A percentile compares a stretch with the other conserved stretches of the same genome.
These are phyloP conservation scores for Limnephilus lunatus DNA, from an alignment of 2,888 invertebrate genomes.

Conservation along the genomic window DNA sequence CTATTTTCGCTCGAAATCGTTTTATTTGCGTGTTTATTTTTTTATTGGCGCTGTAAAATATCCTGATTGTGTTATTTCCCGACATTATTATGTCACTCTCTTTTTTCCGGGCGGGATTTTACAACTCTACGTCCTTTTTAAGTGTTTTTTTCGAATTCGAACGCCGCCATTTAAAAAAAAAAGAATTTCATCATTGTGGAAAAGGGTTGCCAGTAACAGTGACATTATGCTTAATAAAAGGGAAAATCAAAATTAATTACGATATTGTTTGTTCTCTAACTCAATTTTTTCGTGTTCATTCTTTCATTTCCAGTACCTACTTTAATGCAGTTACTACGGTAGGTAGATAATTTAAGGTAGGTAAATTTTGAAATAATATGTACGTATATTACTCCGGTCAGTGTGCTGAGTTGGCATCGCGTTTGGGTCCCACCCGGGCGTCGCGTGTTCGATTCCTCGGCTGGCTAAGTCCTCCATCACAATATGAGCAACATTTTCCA, in stretches of 20 bases:
- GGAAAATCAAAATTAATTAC: background rate
- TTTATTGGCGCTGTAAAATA: constrained; percentile 56
- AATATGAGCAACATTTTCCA: no score
- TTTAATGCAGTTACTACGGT: no score
- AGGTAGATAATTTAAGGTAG: no score
- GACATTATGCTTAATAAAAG: background rate
- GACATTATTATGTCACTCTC: constrained; percentile 3
- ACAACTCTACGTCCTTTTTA: background rate
- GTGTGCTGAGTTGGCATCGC: no score
- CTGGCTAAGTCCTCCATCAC: no score
- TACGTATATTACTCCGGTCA: no score
- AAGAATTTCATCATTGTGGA: background rate
- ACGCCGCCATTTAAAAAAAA: background rate
- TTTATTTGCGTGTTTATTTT: constrained; percentile 64
- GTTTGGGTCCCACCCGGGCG: no score
- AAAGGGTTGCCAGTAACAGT: background rate
- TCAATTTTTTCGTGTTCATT: background rate
- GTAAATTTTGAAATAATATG: no score
- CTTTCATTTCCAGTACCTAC: no score
- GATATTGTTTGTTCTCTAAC: background rate
- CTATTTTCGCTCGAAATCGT: constrained; percentile 29
- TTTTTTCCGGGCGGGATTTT: background rate
- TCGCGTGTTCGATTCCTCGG: no score
- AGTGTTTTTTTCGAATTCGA: background rate
- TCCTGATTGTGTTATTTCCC: constrained; percentile 45